Evolutionary conservation across 1,140 invertebrate species (phyloP), one percentile per base, ranked within the genome.

Genomic region (Diuraphis noxia): DNA sequence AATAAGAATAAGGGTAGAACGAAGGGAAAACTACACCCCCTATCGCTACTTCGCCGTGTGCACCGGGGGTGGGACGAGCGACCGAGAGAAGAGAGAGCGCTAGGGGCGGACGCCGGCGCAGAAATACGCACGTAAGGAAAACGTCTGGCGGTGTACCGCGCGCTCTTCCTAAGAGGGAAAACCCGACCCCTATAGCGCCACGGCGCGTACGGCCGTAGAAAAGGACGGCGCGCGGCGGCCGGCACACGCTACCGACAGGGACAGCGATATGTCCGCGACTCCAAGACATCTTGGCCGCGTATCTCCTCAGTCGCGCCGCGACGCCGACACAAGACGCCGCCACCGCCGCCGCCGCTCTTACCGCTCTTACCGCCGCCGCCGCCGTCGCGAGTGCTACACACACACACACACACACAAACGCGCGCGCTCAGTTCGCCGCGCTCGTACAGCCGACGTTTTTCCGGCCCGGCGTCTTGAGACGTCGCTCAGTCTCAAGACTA

Each of bases 101-200:
- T 88, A 40, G 92, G 91, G 88, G 92, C 34, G 92, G 93, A 93
- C 93, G 93, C 92, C 93, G 93, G 93, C 93, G 93, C 93, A 92
- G 92, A 93, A 93, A 92, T 92, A 52, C 7, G 89, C 41, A 92
- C 92, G 92, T 93, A 93, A 93, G 92, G 92, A 92, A 92, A 92
- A 92, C 92, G 92, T 92, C 92, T 90, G 86, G 92, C 85, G 86
- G 86, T 30, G 86, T 43, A 49, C 86, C 90, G 92, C 90, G 91
- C 86, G 84, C 92, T 72, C 56, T 93, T 93, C 93, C 88, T 77
- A 91, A 92, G 86, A 92, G 91, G 86, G 92, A 88, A 87, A 92
- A 88, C 84, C 87, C 87, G 88, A 92, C 88, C 91, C 49, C 91
- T 89, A 40, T 43, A 21, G n/a, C 17, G n/a, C 41, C 81, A 41